Conservation (phyloP, 1,140 invertebrate species). For the Chrysoperla carnea region DNA sequence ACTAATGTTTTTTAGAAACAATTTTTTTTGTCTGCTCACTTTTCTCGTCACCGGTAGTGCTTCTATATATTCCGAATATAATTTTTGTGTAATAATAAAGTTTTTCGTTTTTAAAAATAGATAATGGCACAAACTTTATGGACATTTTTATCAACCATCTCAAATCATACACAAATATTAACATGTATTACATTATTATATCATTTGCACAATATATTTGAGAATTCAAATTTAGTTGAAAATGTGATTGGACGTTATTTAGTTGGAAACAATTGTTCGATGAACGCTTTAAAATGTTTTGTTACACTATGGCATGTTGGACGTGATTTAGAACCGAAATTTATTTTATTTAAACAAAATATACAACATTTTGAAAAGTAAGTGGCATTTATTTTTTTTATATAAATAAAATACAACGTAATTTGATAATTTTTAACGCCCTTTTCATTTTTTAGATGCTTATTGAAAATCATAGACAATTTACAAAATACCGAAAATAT, state of each 20-base stretch:
- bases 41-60: no score
- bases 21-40: no score
- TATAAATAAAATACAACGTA: neutral
- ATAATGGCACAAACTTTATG: constrained; percentile 46
- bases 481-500: constrained; percentile 45
- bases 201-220: constrained; percentile 48
- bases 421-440: neutral
- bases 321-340: constrained; percentile 38
- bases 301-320: constrained; percentile 65
- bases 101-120: constrained; percentile 12
- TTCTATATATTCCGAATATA: no score
- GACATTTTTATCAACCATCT: constrained; percentile 39
- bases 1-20: no score
- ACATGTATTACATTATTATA: constrained; percentile 48
- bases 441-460: constrained; percentile 29
- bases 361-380: constrained; percentile 36
- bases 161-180: constrained; percentile 37
- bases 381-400: neutral
- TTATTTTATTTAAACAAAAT: constrained; percentile 12
- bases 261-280: constrained; percentile 25
- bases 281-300: constrained; percentile 57
- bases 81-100: no score
- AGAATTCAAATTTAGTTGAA: constrained; percentile 41
- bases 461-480: constrained; percentile 64
- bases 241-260: constrained; percentile 42